Evolutionary conservation across 2,888 invertebrate species (phyloP).

Genomic region (Nebria salina): DNA sequence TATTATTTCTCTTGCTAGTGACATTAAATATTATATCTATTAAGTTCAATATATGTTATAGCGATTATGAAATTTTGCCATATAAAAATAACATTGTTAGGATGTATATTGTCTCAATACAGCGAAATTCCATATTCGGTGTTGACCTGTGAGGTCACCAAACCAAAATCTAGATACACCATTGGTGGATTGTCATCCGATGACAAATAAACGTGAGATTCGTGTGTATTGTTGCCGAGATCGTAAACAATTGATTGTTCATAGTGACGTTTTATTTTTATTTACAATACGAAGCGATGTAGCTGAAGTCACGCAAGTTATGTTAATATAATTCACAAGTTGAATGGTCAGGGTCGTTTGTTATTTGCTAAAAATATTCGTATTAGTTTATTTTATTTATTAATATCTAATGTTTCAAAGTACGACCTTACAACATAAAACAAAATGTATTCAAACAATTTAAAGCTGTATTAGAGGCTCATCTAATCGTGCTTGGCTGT

Average conservation of each 20-base stretch:
- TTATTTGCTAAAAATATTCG: neutral
- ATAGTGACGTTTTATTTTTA: neutral
- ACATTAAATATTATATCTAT: neutral
- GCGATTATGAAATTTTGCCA: neutral
- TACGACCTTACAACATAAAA: no score
- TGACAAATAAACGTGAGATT: neutral
- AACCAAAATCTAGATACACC: conserved; percentile 12
- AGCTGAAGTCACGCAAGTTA: neutral
- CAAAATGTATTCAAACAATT: no score
- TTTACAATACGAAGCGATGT: neutral
- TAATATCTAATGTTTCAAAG: neutral
- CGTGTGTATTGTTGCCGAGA: neutral
- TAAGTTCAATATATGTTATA: neutral
- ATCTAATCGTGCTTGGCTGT: no score
- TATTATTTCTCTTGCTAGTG: neutral
- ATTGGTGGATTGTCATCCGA: neutral
- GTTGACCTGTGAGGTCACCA: conserved; percentile 11
- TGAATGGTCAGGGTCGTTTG: conserved; percentile 15
- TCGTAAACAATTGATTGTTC: neutral
- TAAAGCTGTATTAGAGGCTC: no score
- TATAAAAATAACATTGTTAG: neutral
- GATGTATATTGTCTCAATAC: neutral
- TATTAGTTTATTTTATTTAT: neutral
- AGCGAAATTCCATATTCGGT: neutral
- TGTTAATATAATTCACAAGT: conserved; percentile 15